Base-by-base conservation (phyloP, 2,888 invertebrate species). In the Sisyra nigra region DNA sequence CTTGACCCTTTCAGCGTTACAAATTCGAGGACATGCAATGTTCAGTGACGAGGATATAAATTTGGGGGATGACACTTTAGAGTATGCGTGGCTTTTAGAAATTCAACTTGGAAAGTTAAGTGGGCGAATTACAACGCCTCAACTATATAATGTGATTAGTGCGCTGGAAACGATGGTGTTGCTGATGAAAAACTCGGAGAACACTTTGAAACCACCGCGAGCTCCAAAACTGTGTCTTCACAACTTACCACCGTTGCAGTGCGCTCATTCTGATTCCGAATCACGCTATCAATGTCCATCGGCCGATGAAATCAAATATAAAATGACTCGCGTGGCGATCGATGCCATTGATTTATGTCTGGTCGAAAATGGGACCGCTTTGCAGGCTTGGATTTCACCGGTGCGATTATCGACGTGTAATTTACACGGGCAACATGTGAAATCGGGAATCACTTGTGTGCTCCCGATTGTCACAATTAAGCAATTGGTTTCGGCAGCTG, bases 11-110 rank as follows among this genome's bases (percentile, higher is more conserved):
- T 87, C 88, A 2, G 86, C 87, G 0, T 69, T 88, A 38, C 87
- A 89, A 61, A 74, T 87, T 45, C 74, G 97, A 51, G 97, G 96
- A 0, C 92, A 94, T 59, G 93, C 92, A 1, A 87, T 93, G 80
- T 98, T 97, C 57, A 96, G 96, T 51, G 88, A 88, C 55, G 79
- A 87, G 44, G 92, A 89, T 43, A 72, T 92, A 48, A 77, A 80
- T 7, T 68, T 94, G 14, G 91, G 93, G 54, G 84, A 92, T 60
- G 96, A 96, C 54, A 94, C 96, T 0, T 64, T 97, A 13, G 98
- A 98, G 59, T 98, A 98, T 59, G 91, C 86, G 0, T 98, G 98
- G 98, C 69, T 96, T 53, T 77, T 97, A 53, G 97, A 98, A 61
- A 73, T 93, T 3, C 89, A 93, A 52, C 62, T 97, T 35, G 97